phyloP scores from a whole-genome alignment of 2,888 invertebrate genomes.

The Cheilosia vernalis region DNA sequence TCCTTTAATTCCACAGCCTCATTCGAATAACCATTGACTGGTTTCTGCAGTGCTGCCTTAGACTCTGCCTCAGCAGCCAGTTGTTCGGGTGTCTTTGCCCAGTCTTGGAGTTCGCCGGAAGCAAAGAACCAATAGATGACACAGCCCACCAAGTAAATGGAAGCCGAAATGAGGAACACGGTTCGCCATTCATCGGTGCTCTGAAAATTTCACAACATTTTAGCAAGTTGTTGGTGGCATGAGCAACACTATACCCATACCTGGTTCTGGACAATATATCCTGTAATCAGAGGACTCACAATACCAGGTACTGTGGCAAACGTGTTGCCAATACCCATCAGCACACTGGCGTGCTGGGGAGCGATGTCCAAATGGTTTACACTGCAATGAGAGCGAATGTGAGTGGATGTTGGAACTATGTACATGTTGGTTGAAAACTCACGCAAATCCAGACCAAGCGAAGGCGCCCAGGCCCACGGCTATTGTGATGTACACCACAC shows the following conservation, averaged over 20 bases:
- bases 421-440: slow-evolving; percentile 77
- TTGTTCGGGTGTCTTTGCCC: slow-evolving; percentile 86
- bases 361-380: slow-evolving; percentile 95
- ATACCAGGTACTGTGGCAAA: slow-evolving; percentile 96
- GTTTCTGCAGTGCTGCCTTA: slow-evolving; percentile 83
- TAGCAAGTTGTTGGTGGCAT: not conserved
- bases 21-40: slow-evolving; percentile 79
- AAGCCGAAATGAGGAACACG: slow-evolving; percentile 93
- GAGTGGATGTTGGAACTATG: not conserved
- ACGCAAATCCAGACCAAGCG: slow-evolving; percentile 96
- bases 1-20: slow-evolving; percentile 82
- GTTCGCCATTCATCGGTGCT: slow-evolving; percentile 91
- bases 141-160: slow-evolving; percentile 92
- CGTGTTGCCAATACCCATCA: slow-evolving; percentile 96
- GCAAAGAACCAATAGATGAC: slow-evolving; percentile 92
- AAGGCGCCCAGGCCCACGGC: slow-evolving; percentile 96
- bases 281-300: slow-evolving; percentile 93
- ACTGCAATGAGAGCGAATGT: slow-evolving; percentile 82
- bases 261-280: slow-evolving; percentile 89
- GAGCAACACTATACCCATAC: slow-evolving; percentile 82
- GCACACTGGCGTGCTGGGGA: slow-evolving; percentile 94
- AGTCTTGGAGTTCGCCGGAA: slow-evolving; percentile 92
- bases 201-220: slow-evolving; percentile 82
- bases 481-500: slow-evolving; percentile 92
- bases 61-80: slow-evolving; percentile 80